A percentile compares a stretch with the other conserved stretches of the same genome.
Evolutionary conservation across 2,888 invertebrate genomes (phyloP).

Genomic region (Torymus tubicola): DNA sequence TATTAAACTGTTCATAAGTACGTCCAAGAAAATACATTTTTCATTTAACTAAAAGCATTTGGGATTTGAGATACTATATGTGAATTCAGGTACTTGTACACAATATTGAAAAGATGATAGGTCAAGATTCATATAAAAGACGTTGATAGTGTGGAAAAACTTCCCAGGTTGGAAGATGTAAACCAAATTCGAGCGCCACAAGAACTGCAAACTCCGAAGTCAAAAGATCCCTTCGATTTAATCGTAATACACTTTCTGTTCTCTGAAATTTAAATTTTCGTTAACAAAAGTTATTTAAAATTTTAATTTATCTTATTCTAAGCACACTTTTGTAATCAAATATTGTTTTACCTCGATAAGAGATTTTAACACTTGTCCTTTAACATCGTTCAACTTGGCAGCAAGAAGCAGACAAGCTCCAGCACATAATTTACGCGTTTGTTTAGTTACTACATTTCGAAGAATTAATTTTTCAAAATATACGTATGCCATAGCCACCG

Average conservation of each 20-base stretch:
- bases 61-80: slow-evolving; percentile 34
- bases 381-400: slow-evolving; percentile 97
- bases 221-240: slow-evolving; percentile 93
- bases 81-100: slow-evolving; percentile 54
- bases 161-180: slow-evolving; percentile 94
- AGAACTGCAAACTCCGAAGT: slow-evolving; percentile 95
- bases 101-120: slow-evolving; percentile 58
- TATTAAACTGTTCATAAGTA: too few relatives aligned
- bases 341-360: slow-evolving; percentile 87
- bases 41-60: slow-evolving; percentile 35
- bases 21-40: slow-evolving; percentile 9
- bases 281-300: slow-evolving; percentile 3
- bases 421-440: slow-evolving; percentile 96
- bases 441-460: slow-evolving; percentile 94
- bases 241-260: slow-evolving; percentile 92
- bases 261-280: slow-evolving; percentile 79
- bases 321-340: not conserved
- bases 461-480: slow-evolving; percentile 98
- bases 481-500: slow-evolving; percentile 97
- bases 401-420: slow-evolving; percentile 95
- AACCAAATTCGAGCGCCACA: slow-evolving; percentile 94
- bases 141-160: slow-evolving; percentile 97
- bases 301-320: not conserved
- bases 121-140: slow-evolving; percentile 94
- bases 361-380: slow-evolving; percentile 90